Percentiles rank a stretch among this genome's conserved stretches.
phyloP scores from a whole-genome alignment of 2,113 vertebrate species.

The Pachypanchax playfairii region DNA sequence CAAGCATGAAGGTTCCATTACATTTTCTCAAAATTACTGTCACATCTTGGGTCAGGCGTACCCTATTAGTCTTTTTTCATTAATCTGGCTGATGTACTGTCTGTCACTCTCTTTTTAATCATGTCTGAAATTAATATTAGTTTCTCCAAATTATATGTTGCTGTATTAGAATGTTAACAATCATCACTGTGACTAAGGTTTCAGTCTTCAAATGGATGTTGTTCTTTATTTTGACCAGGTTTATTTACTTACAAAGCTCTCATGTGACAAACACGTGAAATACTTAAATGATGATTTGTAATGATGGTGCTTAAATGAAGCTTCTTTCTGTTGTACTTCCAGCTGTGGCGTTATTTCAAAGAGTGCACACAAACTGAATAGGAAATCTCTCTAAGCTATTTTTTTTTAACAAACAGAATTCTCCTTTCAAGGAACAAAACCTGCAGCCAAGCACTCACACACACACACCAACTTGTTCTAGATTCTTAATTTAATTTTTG shows the following conservation, averaged over 20 bases:
- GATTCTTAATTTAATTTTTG: slow-evolving; percentile 12
- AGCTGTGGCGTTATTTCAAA: too few relatives aligned
- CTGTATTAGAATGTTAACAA: background rate
- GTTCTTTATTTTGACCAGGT: too few relatives aligned
- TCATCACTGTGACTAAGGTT: too few relatives aligned
- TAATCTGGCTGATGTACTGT: slow-evolving; percentile 1
- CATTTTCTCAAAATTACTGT: background rate
- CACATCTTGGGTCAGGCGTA: background rate
- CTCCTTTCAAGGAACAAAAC: slow-evolving; percentile 13
- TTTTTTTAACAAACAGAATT: slow-evolving; percentile 5
- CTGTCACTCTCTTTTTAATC: background rate
- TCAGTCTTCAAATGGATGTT: too few relatives aligned
- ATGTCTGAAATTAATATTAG: background rate
- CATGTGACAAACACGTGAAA: background rate
- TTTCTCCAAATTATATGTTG: background rate
- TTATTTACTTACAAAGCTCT: too few relatives aligned
- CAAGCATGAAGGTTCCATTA: background rate
- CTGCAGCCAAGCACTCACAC: slow-evolving; percentile 1
- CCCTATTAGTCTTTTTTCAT: background rate
- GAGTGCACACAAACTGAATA: background rate
- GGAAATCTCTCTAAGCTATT: slow-evolving; percentile 2
- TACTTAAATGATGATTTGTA: background rate
- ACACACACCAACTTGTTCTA: background rate
- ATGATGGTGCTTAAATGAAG: background rate
- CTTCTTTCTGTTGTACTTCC: too few relatives aligned